A percentile compares a stretch with the other conserved stretches of the same genome.
These are phyloP conservation scores for Oasisia sp. DNA, from an alignment of 2,888 invertebrate species.

Conservation along the genomic window DNA sequence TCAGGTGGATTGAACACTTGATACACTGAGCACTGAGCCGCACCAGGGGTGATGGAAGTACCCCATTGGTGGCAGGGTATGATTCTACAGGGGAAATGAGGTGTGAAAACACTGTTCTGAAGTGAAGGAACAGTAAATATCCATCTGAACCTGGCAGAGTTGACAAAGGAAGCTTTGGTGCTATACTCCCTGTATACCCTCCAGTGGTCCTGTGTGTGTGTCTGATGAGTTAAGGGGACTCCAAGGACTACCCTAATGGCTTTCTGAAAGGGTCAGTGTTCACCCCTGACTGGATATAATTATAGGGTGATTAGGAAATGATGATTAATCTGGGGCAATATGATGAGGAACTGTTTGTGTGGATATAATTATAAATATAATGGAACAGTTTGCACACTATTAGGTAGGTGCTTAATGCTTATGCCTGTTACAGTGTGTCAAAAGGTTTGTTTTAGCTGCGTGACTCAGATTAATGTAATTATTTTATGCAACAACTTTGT, in stretches of 20 bases:
- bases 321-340: background rate
- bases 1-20: background rate
- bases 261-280: background rate
- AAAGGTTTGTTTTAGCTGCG: background rate
- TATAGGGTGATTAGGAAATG: background rate
- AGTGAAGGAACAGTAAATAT: slow-evolving; percentile 11
- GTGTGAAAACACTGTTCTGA: background rate
- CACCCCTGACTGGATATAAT: background rate
- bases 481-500: too few relatives aligned
- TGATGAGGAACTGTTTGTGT: background rate
- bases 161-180: background rate
- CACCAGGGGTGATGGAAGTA: background rate
- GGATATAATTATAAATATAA: background rate
- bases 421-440: background rate
- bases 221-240: background rate
- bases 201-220: background rate
- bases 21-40: background rate
- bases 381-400: background rate
- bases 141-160: background rate
- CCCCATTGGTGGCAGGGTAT: background rate
- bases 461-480: too few relatives aligned
- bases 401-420: background rate
- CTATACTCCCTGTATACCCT: too few relatives aligned
- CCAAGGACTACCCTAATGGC: background rate
- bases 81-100: background rate